A percentile compares a stretch with the other conserved stretches of the same genome.
Evolutionary conservation across 2,113 vertebrate genomes (phyloP).

Genomic region (Solenodon paradoxus): DNA sequence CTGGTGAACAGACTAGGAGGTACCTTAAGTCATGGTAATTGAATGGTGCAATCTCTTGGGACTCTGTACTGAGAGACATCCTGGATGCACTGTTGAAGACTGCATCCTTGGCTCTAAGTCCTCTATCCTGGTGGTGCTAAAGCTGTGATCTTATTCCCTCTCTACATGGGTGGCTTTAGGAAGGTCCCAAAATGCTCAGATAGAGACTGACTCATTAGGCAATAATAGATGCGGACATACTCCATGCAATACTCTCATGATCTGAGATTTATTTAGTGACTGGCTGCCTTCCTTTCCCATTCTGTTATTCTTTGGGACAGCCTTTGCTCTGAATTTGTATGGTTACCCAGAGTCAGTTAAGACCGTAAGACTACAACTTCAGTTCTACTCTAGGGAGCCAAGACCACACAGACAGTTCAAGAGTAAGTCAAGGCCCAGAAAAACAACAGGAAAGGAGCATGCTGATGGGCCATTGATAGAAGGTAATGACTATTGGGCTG

Average conservation of each 20-base stretch:
- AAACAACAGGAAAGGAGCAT: not conserved
- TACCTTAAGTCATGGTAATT: not conserved
- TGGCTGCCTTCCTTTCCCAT: not conserved
- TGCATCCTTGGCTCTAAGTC: not conserved
- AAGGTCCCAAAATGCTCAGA: not conserved
- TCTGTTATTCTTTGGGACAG: not conserved
- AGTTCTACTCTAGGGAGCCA: not conserved
- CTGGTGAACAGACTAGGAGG: not conserved
- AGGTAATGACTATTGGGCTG: not conserved
- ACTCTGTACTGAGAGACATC: not conserved
- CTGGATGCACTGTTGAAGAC: too few relatives aligned
- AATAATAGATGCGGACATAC: not conserved
- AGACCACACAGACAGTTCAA: not conserved
- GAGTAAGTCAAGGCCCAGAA: not conserved
- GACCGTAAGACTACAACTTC: not conserved
- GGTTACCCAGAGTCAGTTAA: not conserved
- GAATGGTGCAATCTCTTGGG: not conserved
- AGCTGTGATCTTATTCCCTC: not conserved
- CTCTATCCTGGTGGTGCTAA: not conserved
- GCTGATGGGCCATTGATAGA: not conserved
- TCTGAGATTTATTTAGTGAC: not conserved
- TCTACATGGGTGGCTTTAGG: not conserved
- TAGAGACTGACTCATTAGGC: too few relatives aligned
- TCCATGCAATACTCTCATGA: rapidly evolving
- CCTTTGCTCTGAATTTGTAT: not conserved